phyloP scores from a whole-genome alignment of 2,888 invertebrate genomes.

The Agriotes lineatus region DNA sequence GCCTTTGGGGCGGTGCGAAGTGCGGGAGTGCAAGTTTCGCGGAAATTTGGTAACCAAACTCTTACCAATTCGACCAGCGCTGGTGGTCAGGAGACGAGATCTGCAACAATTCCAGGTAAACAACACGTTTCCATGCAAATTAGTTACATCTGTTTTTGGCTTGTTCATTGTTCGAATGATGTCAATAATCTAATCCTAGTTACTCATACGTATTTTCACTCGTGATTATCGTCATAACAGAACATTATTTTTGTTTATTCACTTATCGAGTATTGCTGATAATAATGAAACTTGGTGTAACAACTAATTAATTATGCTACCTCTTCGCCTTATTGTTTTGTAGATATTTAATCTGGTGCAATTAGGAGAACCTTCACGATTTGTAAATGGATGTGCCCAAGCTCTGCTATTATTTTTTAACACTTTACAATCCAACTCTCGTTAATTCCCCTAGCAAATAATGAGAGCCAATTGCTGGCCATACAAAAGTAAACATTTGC shows the following conservation, averaged over 20 bases:
- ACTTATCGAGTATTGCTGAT: not conserved
- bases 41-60: conserved; percentile 52
- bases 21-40: conserved; percentile 44
- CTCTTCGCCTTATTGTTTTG: not conserved
- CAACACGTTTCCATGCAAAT: not conserved
- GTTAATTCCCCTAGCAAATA: too few species aligned
- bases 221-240: too few species aligned
- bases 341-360: not conserved
- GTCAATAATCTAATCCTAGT: too few species aligned
- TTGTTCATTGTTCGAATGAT: not conserved
- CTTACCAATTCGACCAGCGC: conserved; percentile 24
- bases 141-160: not conserved
- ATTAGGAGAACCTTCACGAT: too few species aligned
- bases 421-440: too few species aligned
- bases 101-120: conserved; percentile 23
- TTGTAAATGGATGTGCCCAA: too few species aligned
- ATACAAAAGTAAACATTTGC: too few species aligned
- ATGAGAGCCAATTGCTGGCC: too few species aligned
- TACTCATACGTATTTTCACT: too few species aligned
- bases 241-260: not conserved
- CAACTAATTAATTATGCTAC: too few species aligned
- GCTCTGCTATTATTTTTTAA: too few species aligned
- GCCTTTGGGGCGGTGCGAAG: conserved; percentile 57
- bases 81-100: conserved; percentile 18
- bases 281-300: too few species aligned